Conservation (phyloP, 2,888 invertebrate species). For the Heliconius charithonia region DNA sequence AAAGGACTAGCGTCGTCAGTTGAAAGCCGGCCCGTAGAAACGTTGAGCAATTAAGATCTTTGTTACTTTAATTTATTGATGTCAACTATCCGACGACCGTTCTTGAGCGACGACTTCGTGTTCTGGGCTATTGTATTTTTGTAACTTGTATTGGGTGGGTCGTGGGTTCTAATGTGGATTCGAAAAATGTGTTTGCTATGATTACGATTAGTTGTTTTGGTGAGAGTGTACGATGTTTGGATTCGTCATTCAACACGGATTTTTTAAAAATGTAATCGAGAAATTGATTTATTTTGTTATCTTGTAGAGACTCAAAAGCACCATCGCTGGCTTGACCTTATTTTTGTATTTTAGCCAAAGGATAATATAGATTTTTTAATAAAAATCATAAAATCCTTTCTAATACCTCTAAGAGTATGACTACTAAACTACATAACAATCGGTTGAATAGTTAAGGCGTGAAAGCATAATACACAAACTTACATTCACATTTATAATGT, state of each 20-base stretch:
- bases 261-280: background rate
- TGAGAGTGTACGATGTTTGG: background rate
- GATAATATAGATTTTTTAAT: no score
- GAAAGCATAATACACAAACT: no score
- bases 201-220: background rate
- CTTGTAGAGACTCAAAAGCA: no score
- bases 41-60: constrained; percentile 29
- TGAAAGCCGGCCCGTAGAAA: constrained; percentile 18
- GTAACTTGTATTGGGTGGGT: background rate
- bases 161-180: background rate
- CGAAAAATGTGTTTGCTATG: background rate
- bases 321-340: no score
- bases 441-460: no score
- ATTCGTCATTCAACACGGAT: background rate
- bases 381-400: no score
- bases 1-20: constrained; percentile 18
- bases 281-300: no score
- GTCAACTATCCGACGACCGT: constrained; percentile 20
- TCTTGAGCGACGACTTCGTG: background rate
- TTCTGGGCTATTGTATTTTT: background rate
- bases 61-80: constrained; percentile 27
- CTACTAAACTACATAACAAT: no score
- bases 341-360: no score
- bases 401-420: no score
- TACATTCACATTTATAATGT: background rate